phyloP scores from a whole-genome alignment of 2,113 vertebrate genomes.

The Perca fluviatilis region DNA sequence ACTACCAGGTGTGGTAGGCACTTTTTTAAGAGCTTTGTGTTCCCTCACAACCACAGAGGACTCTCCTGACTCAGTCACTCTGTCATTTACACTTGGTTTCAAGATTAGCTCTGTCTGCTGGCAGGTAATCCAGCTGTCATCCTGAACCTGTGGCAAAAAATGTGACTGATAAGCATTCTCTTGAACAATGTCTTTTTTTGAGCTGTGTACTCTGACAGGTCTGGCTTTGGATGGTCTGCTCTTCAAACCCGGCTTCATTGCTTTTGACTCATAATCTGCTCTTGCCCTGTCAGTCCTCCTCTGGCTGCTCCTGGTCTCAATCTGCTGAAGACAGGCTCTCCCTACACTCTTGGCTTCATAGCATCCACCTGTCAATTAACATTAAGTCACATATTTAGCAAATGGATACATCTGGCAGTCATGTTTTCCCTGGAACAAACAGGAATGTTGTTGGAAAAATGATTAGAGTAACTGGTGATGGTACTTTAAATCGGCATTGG shows the following conservation, averaged over 20 bases:
- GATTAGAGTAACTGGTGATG: background rate
- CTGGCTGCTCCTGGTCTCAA: constrained; percentile 41
- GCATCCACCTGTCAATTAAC: constrained; percentile 51
- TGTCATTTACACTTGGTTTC: background rate
- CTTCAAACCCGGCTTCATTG: background rate
- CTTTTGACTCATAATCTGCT: constrained; percentile 1
- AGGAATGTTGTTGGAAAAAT: background rate
- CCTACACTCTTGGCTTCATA: constrained; percentile 9
- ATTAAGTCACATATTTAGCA: constrained; percentile 20
- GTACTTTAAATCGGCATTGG: background rate
- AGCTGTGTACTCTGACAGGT: background rate
- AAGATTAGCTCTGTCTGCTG: background rate
- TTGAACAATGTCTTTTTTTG: background rate
- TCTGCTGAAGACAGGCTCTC: constrained; percentile 21
- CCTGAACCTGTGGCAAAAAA: background rate
- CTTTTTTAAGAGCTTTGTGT: background rate
- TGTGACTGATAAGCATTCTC: background rate
- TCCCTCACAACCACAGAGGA: background rate
- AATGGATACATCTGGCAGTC: background rate
- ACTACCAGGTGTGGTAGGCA: background rate
- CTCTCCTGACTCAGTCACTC: background rate
- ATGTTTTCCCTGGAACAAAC: background rate
- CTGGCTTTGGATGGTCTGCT: constrained; percentile 5
- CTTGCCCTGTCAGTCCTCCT: constrained; percentile 15
- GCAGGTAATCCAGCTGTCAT: background rate